phyloP scores from a whole-genome alignment of 2,888 invertebrate species.

The Pharmacophagus antenor region DNA sequence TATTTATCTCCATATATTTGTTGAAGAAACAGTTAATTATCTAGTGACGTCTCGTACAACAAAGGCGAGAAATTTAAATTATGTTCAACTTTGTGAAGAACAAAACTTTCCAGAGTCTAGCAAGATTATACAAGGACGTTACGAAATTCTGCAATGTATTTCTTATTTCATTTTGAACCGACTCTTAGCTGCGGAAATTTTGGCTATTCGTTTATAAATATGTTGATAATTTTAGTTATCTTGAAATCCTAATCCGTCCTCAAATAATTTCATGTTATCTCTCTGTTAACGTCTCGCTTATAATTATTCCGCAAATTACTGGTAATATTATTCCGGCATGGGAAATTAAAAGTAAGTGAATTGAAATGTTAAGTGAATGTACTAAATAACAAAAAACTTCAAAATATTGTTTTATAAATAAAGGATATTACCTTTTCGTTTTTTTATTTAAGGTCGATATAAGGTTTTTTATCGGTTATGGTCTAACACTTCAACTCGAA shows the following conservation, averaged over 20 bases:
- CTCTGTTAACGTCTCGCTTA: constrained; percentile 62
- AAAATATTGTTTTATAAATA: background rate
- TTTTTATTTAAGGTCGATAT: too few relatives aligned
- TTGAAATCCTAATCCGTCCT: constrained; percentile 61
- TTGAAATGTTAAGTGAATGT: background rate
- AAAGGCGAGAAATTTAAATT: constrained; percentile 63
- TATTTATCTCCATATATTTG: constrained; percentile 51
- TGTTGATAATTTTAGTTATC: constrained; percentile 72
- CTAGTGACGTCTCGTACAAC: constrained; percentile 50
- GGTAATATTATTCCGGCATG: constrained; percentile 39
- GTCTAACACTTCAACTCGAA: too few relatives aligned
- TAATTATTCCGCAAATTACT: constrained; percentile 67
- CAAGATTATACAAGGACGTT: constrained; percentile 57
- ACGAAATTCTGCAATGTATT: constrained; percentile 35
- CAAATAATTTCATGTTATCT: constrained; percentile 70
- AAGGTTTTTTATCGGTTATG: too few relatives aligned
- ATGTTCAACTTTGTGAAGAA: constrained; percentile 55
- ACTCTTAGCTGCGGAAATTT: background rate
- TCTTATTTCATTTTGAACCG: constrained; percentile 19
- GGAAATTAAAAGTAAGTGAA: constrained; percentile 4
- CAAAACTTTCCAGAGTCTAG: constrained; percentile 54
- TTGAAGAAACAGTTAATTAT: constrained; percentile 49
- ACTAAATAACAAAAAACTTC: background rate
- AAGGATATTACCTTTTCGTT: too few relatives aligned
- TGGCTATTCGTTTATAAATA: constrained; percentile 58